Conservation (phyloP, 2,888 invertebrate genomes). For the Keiferia lycopersicella region DNA sequence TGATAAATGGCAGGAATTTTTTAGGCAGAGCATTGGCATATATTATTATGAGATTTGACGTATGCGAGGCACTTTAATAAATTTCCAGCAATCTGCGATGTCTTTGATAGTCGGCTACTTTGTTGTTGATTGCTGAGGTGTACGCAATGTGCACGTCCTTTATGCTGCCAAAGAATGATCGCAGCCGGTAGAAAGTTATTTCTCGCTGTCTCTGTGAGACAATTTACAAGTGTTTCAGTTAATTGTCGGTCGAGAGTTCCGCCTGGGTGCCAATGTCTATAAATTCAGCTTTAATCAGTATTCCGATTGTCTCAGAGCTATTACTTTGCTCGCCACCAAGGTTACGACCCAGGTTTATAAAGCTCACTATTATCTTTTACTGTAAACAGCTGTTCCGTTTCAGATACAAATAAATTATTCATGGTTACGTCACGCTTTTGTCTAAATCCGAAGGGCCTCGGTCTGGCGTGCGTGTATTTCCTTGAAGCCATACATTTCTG, state of each 20-base stretch:
- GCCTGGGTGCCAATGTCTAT: constrained; percentile 66
- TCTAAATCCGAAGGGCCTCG: constrained; percentile 15
- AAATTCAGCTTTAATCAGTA: constrained; percentile 65
- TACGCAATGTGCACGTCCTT: constrained; percentile 43
- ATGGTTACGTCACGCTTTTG: constrained; percentile 34
- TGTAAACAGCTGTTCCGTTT: constrained; percentile 44
- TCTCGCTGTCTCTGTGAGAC: constrained; percentile 61
- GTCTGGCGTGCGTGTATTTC: background rate
- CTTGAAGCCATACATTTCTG: constrained; percentile 14
- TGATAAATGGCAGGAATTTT: constrained; percentile 23
- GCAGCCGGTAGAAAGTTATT: constrained; percentile 54
- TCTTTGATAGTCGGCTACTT: constrained; percentile 47
- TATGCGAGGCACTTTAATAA: constrained; percentile 16
- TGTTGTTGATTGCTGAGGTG: constrained; percentile 46
- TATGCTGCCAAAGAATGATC: constrained; percentile 53
- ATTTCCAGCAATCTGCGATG: constrained; percentile 25
- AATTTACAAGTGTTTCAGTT: constrained; percentile 65
- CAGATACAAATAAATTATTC: constrained; percentile 44
- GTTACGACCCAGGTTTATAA: constrained; percentile 37
- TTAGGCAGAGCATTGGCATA: constrained; percentile 12
- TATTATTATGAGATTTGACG: constrained; percentile 15
- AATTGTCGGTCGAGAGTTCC: constrained; percentile 55
- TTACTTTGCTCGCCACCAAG: constrained; percentile 46
- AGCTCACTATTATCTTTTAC: constrained; percentile 39
- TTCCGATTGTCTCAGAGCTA: constrained; percentile 46